phyloP scores from a whole-genome alignment of 2,888 invertebrate species.

The Matsumyia berberina region DNA sequence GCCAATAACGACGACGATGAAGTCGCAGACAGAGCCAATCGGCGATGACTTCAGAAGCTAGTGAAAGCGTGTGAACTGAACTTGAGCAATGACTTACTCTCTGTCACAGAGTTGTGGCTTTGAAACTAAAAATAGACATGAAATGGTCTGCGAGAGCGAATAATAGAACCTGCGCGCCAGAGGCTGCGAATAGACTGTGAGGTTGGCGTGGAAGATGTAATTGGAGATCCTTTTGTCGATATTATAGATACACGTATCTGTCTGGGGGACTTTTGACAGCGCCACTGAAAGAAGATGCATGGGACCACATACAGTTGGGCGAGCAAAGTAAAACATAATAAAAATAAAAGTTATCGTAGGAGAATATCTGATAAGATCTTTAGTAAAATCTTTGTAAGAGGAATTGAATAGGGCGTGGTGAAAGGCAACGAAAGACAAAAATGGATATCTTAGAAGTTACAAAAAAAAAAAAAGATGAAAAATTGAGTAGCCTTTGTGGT shows the following conservation, averaged over 20 bases:
- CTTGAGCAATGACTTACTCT: slow-evolving; percentile 78
- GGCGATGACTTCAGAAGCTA: slow-evolving; percentile 77
- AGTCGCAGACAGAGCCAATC: slow-evolving; percentile 6
- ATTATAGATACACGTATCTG: slow-evolving; percentile 47
- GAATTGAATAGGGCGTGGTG: too few species aligned
- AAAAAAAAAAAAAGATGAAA: too few species aligned
- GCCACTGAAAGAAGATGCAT: slow-evolving; percentile 56
- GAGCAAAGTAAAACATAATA: slow-evolving; percentile 7
- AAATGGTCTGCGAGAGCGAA: slow-evolving; percentile 37
- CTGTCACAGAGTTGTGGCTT: slow-evolving; percentile 69
- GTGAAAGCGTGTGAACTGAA: slow-evolving; percentile 84
- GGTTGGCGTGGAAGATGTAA: slow-evolving; percentile 56
- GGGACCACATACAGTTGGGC: slow-evolving; percentile 45
- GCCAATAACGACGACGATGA: background rate
- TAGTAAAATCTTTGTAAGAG: too few species aligned
- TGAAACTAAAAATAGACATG: slow-evolving; percentile 72
- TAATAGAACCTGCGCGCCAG: slow-evolving; percentile 50
- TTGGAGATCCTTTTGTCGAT: slow-evolving; percentile 65
- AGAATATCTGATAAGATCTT: too few species aligned
- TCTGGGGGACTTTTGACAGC: slow-evolving; percentile 63
- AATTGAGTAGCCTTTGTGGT: too few species aligned
- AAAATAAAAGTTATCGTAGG: background rate
- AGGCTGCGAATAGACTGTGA: slow-evolving; percentile 13
- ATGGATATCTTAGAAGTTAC: too few species aligned
- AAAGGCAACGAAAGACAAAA: too few species aligned